phyloP scores from a whole-genome alignment of 2,113 vertebrate species.

The Gnathonemus echidnorhynchus region DNA sequence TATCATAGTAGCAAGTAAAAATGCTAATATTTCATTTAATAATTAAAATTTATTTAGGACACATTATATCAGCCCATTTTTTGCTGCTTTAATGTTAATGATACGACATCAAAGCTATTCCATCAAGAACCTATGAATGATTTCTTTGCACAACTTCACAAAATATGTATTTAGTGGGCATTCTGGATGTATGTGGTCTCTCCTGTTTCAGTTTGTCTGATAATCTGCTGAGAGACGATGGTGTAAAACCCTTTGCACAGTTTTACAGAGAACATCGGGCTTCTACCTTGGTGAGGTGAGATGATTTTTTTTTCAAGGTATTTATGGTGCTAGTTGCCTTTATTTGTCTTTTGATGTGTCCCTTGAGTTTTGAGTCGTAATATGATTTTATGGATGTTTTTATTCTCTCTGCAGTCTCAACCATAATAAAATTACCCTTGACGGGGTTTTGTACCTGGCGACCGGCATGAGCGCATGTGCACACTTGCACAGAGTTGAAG shows the following conservation, averaged over 20 bases:
- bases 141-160: background rate
- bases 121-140: background rate
- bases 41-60: too few species aligned
- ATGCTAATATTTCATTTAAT: too few species aligned
- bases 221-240: slow-evolving; percentile 51
- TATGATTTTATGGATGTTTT: background rate
- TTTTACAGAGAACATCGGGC: slow-evolving; percentile 45
- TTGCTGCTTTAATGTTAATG: background rate
- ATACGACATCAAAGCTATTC: background rate
- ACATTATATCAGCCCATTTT: background rate
- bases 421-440: slow-evolving; percentile 51
- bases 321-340: background rate
- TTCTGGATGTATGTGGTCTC: background rate
- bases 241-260: slow-evolving; percentile 40
- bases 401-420: slow-evolving; percentile 56
- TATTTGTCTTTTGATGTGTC: slow-evolving; percentile 42
- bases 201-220: slow-evolving; percentile 49
- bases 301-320: background rate
- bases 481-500: slow-evolving; percentile 49
- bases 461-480: slow-evolving; percentile 53
- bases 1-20: too few species aligned
- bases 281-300: slow-evolving; percentile 51
- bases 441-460: slow-evolving; percentile 52
- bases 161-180: background rate
- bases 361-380: background rate